Conservation (phyloP, 35 echinoderm and acorn worm species). For the Strongylocentrotus purpuratus region DNA sequence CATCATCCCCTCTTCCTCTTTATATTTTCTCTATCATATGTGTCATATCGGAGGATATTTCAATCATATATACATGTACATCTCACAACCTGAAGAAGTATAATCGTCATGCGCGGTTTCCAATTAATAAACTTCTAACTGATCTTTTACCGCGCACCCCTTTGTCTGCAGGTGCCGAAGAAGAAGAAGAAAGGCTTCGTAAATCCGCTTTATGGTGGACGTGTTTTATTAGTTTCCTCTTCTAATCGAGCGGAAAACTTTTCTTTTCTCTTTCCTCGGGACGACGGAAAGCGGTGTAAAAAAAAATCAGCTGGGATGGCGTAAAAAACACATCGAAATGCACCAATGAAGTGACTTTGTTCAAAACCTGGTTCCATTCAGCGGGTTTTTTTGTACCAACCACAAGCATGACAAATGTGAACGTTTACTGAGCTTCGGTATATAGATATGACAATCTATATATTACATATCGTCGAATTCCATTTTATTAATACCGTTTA, state of each 20-base stretch:
- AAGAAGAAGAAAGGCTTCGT: not conserved
- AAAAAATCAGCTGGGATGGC: not conserved
- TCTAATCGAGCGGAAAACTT: constrained; percentile 16
- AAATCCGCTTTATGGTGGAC: not conserved
- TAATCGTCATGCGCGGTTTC: not conserved
- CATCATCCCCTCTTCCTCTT: not conserved
- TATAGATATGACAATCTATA: not conserved
- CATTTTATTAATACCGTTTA: not conserved
- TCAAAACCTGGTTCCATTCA: not conserved
- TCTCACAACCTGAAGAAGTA: not conserved
- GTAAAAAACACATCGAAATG: not conserved
- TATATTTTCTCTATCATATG: not conserved
- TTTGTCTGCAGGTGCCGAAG: not conserved
- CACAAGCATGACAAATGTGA: not conserved
- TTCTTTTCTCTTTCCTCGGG: not conserved
- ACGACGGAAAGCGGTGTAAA: not conserved
- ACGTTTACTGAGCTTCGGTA: not conserved
- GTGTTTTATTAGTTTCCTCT: constrained; percentile 13
- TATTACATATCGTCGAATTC: not conserved
- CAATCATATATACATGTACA: not conserved
- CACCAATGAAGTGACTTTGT: not conserved
- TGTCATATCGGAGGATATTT: not conserved
- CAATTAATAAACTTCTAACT: not conserved
- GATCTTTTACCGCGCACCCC: not conserved
- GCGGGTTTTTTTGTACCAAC: not conserved